Evolutionary conservation across 2,888 invertebrate species (phyloP).

Genomic region (Leistus spinibarbis): DNA sequence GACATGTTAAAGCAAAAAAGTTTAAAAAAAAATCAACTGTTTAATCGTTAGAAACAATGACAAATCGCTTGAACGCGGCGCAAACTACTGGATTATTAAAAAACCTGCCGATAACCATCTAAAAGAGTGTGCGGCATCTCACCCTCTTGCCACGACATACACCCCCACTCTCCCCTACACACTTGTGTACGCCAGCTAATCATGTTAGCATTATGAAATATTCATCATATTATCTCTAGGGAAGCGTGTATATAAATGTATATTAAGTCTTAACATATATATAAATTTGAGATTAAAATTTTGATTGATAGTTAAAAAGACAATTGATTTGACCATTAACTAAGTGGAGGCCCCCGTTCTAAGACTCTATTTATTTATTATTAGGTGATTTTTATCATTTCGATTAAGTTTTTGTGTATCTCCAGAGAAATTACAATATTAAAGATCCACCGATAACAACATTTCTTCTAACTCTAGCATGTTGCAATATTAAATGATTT

Average conservation of each 20-base stretch:
- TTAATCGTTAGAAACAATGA: neutral
- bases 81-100: neutral
- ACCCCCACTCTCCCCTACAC: too few relatives aligned
- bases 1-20: too few relatives aligned
- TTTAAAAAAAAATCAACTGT: neutral
- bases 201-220: constrained; percentile 31
- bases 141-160: too few relatives aligned
- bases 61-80: neutral
- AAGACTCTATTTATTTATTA: neutral
- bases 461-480: neutral
- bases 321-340: neutral
- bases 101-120: neutral
- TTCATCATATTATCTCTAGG: constrained; percentile 24
- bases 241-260: neutral
- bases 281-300: neutral
- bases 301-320: neutral
- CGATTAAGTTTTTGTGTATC: neutral
- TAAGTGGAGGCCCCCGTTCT: neutral
- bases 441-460: neutral
- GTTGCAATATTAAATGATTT: neutral
- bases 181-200: constrained; percentile 20
- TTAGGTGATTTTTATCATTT: neutral
- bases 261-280: neutral
- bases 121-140: neutral
- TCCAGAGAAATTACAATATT: neutral